Percentiles rank a stretch among this genome's conserved stretches.
Evolutionary conservation across 2,797 vertebrate species (phyloP).

Genomic region (Octomys mimax): DNA sequence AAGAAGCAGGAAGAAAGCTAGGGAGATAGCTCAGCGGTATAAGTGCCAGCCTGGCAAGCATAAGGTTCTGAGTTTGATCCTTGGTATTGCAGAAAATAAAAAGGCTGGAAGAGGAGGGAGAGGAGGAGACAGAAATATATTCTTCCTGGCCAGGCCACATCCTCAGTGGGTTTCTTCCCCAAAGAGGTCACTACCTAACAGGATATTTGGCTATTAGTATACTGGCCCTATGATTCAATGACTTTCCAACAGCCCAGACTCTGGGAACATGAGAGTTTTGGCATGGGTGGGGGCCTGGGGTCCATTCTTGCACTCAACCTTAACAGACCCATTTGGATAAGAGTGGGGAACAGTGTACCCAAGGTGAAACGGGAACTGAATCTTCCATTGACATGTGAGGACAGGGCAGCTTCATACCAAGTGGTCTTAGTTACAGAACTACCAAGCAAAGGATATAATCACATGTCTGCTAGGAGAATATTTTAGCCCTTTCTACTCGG

Average conservation of each 20-base stretch:
- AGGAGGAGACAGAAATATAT: neutral
- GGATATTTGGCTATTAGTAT: neutral
- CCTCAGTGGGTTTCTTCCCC: neutral
- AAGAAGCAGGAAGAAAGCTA: neutral
- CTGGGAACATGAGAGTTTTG: neutral
- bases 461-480: neutral
- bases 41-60: too few species aligned
- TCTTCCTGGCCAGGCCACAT: neutral
- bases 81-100: too few species aligned
- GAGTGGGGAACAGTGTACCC: neutral
- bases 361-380: neutral
- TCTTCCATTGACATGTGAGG: neutral
- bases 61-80: too few species aligned
- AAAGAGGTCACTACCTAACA: neutral
- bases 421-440: neutral
- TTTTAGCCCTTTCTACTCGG: neutral
- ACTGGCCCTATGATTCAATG: neutral
- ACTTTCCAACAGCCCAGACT: neutral
- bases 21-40: too few species aligned
- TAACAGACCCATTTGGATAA: neutral
- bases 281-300: neutral
- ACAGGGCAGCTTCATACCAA: neutral
- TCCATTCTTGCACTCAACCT: neutral
- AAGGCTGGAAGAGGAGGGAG: too few species aligned
- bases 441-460: neutral